A percentile compares a stretch with the other conserved stretches of the same genome.
Conservation (phyloP, 1,140 invertebrate genomes). For the Littorina saxatilis region DNA sequence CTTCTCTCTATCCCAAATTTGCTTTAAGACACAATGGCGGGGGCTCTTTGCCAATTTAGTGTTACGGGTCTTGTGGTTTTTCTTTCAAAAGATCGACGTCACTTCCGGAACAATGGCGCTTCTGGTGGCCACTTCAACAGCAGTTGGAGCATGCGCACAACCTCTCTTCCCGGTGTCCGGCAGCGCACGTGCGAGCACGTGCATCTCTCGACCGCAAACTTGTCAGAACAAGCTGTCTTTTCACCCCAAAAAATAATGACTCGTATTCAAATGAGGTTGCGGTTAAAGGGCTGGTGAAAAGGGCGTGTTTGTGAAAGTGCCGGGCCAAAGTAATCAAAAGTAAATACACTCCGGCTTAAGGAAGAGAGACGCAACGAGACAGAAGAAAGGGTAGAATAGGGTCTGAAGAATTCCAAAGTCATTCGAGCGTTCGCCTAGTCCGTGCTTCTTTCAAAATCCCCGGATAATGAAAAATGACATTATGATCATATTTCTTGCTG, state of each 20-base stretch:
- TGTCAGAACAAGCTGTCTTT: slow-evolving; percentile 4
- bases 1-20: not conserved
- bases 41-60: not conserved
- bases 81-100: not conserved
- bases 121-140: slow-evolving; percentile 1
- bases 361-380: no score
- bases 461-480: no score
- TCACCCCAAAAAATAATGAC: slow-evolving; percentile 3
- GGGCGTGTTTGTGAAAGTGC: no score
- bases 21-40: not conserved
- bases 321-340: no score
- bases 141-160: not conserved
- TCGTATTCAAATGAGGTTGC: not conserved
- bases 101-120: slow-evolving; percentile 3
- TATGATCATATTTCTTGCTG: no score
- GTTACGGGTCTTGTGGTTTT: not conserved
- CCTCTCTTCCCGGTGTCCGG: not conserved
- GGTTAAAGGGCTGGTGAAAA: no score
- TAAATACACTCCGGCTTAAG: no score
- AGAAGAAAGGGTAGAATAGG: no score
- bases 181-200: not conserved
- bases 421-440: no score
- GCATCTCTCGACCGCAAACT: not conserved
- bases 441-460: no score
- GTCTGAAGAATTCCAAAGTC: no score